Evolutionary conservation across 2,888 invertebrate genomes (phyloP).

Genomic region (Cheilosia vulpina): DNA sequence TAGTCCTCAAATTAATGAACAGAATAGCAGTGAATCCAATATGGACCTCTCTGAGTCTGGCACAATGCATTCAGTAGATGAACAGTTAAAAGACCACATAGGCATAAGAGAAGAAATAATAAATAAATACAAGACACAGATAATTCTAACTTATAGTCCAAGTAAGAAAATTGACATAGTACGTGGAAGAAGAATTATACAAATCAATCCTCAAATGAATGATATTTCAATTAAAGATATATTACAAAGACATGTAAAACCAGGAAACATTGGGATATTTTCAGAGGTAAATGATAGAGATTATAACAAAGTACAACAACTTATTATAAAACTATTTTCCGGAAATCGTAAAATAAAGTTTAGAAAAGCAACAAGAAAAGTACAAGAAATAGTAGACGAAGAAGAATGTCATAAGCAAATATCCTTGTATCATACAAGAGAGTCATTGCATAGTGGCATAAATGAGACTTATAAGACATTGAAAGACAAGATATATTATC

Average conservation of each 20-base stretch:
- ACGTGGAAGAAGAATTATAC: slow-evolving; percentile 54
- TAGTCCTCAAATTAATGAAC: not conserved
- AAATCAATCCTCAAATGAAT: slow-evolving; percentile 39
- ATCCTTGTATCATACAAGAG: too few relatives aligned
- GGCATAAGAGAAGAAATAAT: slow-evolving; percentile 49
- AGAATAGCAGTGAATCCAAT: slow-evolving; percentile 11
- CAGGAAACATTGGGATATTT: slow-evolving; percentile 48
- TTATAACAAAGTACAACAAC: too few relatives aligned
- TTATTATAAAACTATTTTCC: too few relatives aligned
- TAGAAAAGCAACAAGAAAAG: too few relatives aligned
- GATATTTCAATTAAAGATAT: slow-evolving; percentile 38
- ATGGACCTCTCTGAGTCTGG: slow-evolving; percentile 13
- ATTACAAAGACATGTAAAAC: slow-evolving; percentile 46
- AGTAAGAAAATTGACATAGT: slow-evolving; percentile 32
- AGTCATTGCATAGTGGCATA: too few relatives aligned
- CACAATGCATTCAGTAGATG: slow-evolving; percentile 24
- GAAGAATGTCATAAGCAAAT: too few relatives aligned
- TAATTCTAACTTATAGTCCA: slow-evolving; percentile 64
- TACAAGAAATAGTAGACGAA: too few relatives aligned
- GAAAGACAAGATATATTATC: too few relatives aligned
- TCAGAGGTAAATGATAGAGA: slow-evolving; percentile 16
- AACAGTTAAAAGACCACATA: slow-evolving; percentile 11
- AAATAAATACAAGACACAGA: slow-evolving; percentile 69
- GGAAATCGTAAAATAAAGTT: too few relatives aligned
- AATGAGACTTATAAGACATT: too few relatives aligned